Evolutionary conservation across 2,797 vertebrate genomes (phyloP), one percentile per base, ranked within the genome.

Genomic region (Falco columbarius): DNA sequence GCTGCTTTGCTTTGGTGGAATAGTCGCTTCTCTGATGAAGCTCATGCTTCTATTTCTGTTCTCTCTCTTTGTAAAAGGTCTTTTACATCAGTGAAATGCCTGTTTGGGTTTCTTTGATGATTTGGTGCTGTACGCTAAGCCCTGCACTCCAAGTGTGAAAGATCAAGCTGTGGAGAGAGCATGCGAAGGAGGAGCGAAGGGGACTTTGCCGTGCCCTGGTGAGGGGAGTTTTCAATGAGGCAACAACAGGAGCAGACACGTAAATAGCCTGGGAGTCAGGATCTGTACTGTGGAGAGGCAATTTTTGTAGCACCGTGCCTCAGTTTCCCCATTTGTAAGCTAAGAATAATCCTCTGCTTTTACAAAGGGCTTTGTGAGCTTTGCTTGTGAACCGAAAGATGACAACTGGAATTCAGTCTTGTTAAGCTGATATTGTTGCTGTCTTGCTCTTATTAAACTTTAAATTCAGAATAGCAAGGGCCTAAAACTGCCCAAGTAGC

Each of bases 1-100:
- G 73, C 81, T 82, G 90, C 79, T 90, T 86, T 90, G 44, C 93
- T 93, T 96, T 95, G 86, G 88, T 87, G 81, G 80, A 93, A 91
- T 17, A 93, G 92, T 95, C 80, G 77, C 92, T 82, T 18, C 36
- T 90, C 81, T 88, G 84, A 94, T 82, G 90, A 83, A 74, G 38
- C 75, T 86, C 71, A 9, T 65, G 86, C 74, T 95, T 95, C 88
- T 95, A 75, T 95, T 95, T 90, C 83, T 82, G 74, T 82, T 71
- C 67, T 76, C 44, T 73, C 67, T 56, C 67, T 73, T 95, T 88
- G 58, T 67, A 70, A 93, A 96, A 89, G 58, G 74, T 62, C 63
- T 81, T 82, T 93, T 93, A 72, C 95, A 97, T 87, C 83, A 54
- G 58, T 62, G 58, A 89, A 85, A 87, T 59, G 52, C 65, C 51